Evolutionary conservation across 2,797 vertebrate species (phyloP).

Genomic region (Adelosebastes latens): DNA sequence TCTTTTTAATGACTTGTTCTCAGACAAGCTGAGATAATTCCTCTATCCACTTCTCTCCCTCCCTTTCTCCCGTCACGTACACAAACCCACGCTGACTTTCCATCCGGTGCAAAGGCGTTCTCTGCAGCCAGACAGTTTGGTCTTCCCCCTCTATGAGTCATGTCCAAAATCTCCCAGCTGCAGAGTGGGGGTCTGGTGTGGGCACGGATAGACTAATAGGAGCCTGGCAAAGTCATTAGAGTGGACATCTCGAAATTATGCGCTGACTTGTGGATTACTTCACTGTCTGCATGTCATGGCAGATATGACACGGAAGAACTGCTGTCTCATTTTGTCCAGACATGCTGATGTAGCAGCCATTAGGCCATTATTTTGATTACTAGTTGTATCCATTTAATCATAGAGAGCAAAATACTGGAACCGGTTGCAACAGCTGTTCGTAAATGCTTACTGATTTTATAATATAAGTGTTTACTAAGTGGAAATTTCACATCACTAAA

Average conservation of each 20-base stretch:
- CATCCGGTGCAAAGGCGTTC: constrained; percentile 50
- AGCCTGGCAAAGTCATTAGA: constrained; percentile 55
- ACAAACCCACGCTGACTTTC: constrained; percentile 63
- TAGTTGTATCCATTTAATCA: not conserved
- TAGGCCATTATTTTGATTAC: not conserved
- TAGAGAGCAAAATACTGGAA: not conserved
- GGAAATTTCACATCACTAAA: not conserved
- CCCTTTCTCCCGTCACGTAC: constrained; percentile 34
- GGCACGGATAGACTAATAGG: constrained; percentile 28
- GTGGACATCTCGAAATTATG: not conserved
- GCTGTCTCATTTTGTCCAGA: constrained; percentile 3
- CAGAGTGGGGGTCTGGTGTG: constrained; percentile 42
- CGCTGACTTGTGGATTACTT: constrained; percentile 22
- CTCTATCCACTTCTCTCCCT: constrained; percentile 7
- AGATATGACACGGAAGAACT: constrained; percentile 17
- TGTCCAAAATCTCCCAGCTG: constrained; percentile 34
- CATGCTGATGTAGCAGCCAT: not conserved
- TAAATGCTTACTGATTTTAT: not conserved
- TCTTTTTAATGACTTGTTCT: constrained; percentile 25
- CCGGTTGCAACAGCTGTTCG: not conserved
- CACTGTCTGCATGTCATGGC: constrained; percentile 1
- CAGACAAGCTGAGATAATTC: constrained; percentile 35
- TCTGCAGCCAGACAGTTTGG: constrained; percentile 53
- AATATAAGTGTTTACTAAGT: not conserved
- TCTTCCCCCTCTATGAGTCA: constrained; percentile 60